Percentiles rank a stretch among this genome's conserved stretches.
These are phyloP conservation scores for Pangasius mekongensis DNA, from an alignment of 2,797 vertebrate species.

Conservation along the genomic window DNA sequence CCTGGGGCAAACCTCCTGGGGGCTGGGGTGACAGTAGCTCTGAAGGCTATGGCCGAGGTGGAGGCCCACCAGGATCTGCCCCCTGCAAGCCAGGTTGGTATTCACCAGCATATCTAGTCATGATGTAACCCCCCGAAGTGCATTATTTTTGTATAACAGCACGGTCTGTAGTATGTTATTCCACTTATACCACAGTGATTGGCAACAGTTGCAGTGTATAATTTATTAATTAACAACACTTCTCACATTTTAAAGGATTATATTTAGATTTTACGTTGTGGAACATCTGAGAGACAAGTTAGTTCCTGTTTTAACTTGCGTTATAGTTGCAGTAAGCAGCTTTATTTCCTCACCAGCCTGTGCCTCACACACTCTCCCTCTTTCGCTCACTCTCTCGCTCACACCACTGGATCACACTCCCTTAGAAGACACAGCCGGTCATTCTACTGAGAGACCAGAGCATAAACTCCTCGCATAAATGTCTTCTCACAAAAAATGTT, in stretches of 20 bases:
- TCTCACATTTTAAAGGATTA: not conserved
- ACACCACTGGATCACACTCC: too few species aligned
- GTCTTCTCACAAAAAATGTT: too few species aligned
- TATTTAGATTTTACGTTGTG: not conserved
- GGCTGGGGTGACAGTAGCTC: constrained; percentile 82
- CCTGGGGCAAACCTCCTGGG: constrained; percentile 88
- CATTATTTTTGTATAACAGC: too few species aligned
- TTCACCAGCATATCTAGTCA: not conserved
- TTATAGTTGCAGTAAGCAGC: not conserved
- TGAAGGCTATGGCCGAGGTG: constrained; percentile 84
- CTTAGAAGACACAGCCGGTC: too few species aligned
- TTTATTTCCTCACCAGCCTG: not conserved
- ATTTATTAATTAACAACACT: too few species aligned
- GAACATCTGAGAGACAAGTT: not conserved
- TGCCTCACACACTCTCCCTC: not conserved
- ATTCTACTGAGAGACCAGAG: too few species aligned
- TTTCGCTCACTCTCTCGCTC: too few species aligned
- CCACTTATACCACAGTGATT: too few species aligned
- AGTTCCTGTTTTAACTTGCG: not conserved
- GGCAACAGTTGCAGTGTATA: too few species aligned
- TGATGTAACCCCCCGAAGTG: too few species aligned
- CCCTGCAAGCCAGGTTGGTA: constrained; percentile 90
- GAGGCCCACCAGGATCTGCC: constrained; percentile 75
- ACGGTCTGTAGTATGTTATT: too few species aligned
- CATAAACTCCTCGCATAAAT: too few species aligned